Evolutionary conservation across 2,888 invertebrate genomes (phyloP).

Genomic region (Gastrophysa polygoni): DNA sequence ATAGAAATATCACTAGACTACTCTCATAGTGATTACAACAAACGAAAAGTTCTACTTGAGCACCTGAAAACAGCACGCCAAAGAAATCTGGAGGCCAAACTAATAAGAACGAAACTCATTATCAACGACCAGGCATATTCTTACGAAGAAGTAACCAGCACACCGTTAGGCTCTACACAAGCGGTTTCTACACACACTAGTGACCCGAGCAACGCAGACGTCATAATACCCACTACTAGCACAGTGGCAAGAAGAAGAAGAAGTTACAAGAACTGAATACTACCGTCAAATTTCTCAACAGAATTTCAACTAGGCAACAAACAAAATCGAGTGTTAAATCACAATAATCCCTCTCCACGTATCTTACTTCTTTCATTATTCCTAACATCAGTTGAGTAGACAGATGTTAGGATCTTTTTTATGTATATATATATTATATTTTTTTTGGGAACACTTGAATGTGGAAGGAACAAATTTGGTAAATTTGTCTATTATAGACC

Average conservation of each 20-base stretch:
- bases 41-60: constrained; percentile 2
- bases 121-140: too few relatives aligned
- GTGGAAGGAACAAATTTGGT: too few relatives aligned
- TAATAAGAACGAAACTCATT: too few relatives aligned
- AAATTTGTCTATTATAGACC: too few relatives aligned
- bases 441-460: too few relatives aligned
- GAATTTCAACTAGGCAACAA: background rate
- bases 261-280: background rate
- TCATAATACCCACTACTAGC: background rate
- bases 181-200: background rate
- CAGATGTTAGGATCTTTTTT: too few relatives aligned
- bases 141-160: too few relatives aligned
- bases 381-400: background rate
- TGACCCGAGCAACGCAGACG: background rate
- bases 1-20: too few relatives aligned
- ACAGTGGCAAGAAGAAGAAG: background rate
- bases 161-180: too few relatives aligned
- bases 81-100: background rate
- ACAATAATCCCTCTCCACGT: background rate
- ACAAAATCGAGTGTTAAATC: background rate
- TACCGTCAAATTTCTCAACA: background rate
- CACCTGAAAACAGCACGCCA: background rate
- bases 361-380: background rate
- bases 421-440: too few relatives aligned
- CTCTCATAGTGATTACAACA: background rate